Base-by-base conservation (phyloP, 2,113 vertebrate genomes). In the Phodopus roborovskii region DNA sequence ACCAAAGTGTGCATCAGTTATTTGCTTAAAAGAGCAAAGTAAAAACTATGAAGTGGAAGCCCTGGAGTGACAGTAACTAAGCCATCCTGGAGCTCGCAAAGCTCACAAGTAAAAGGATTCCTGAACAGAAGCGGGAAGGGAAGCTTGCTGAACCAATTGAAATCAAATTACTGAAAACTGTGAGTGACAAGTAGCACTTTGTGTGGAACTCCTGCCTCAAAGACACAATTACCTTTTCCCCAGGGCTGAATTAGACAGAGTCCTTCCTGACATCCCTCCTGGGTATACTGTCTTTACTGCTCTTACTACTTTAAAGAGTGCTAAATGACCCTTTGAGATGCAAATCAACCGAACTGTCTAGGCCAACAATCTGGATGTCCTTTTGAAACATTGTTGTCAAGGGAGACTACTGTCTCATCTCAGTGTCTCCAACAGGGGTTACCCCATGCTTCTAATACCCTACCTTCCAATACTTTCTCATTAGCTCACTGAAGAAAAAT, bases 321-420 rank as follows among this genome's bases (percentile, higher is more conserved):
- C 11, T 94, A 48, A 26, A 28, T 58, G n/a, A 88, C 15, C 28
- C 58, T 81, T 91, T 71, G 26, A 77, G 20, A 73, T 78, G 24
- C 19, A 78, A 91, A 91, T 93, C n/a, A 75, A 87, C 56, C 73
- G 62, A 15, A 85, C 39, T 84, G 73, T 39, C 79, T 84, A 70
- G 45, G 70, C 60, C 64, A 79, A 75, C 24, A 16, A 75, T 66
- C 9, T 53, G 15, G 6, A 0, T 64, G 33, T 39, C n/a, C 13
- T 30, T 88, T 77, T 50, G 39, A 94, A 91, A 91, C 66, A 20
- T 16, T 82, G 24, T n/a, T 39, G 56, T 39, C 79, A 15, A 26
- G 53, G 6, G 5, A 82, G 79, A 39, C 20, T 60, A 56, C 22
- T 39, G 36, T 11, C 11, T 22, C 22, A 82, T 39, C 5, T 93